Conservation (phyloP, 2,888 invertebrate genomes). For the Pyrocoelia pectoralis region DNA sequence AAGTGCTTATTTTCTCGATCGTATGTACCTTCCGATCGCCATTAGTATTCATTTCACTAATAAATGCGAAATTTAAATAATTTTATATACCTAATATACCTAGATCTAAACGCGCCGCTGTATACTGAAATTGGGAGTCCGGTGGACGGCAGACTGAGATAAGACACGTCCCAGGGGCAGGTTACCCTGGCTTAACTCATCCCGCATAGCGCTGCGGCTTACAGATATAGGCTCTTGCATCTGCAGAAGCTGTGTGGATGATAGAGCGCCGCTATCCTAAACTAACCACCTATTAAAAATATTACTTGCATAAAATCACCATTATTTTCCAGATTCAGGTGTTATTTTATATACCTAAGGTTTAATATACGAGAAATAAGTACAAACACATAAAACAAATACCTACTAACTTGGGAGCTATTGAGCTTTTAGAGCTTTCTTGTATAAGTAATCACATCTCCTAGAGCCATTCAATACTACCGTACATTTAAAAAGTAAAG, state of each 20-base stretch:
- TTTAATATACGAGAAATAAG: not conserved
- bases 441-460: too few relatives aligned
- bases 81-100: constrained; percentile 13
- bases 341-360: not conserved
- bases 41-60: not conserved
- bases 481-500: too few relatives aligned
- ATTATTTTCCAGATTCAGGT: constrained; percentile 20
- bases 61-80: constrained; percentile 1
- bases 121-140: constrained; percentile 42
- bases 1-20: not conserved
- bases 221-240: constrained; percentile 39
- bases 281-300: constrained; percentile 33
- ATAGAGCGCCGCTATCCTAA: constrained; percentile 22
- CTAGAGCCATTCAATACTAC: too few relatives aligned
- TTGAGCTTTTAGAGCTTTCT: too few relatives aligned
- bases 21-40: not conserved
- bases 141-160: constrained; percentile 48
- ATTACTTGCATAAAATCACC: constrained; percentile 24
- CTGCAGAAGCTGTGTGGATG: constrained; percentile 23
- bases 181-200: constrained; percentile 46
- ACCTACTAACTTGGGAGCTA: too few relatives aligned
- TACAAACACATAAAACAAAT: too few relatives aligned
- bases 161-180: constrained; percentile 48
- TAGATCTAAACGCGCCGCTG: constrained; percentile 27
- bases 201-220: constrained; percentile 44